Evolutionary conservation across 2,113 vertebrate genomes (phyloP).

Genomic region (Vombatus ursinus): DNA sequence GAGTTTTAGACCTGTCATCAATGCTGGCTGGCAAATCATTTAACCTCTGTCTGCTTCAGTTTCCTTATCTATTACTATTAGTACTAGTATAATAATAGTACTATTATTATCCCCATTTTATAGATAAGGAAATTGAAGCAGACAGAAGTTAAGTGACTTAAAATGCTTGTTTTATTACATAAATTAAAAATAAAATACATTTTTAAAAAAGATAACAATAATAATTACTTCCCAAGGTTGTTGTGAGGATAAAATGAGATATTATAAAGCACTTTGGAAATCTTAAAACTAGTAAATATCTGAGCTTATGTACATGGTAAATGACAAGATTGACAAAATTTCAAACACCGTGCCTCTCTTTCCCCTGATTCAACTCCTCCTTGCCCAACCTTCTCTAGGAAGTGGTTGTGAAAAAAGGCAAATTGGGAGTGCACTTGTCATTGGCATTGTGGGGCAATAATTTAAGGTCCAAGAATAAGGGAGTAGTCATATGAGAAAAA

Average conservation of each 20-base stretch:
- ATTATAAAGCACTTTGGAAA: background rate
- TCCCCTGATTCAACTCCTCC: background rate
- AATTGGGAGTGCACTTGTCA: conserved; percentile 34
- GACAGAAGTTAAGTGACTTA: background rate
- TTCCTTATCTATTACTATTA: background rate
- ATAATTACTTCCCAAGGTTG: background rate
- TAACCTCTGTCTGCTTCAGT: background rate
- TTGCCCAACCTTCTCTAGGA: conserved; percentile 33
- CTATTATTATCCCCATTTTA: background rate
- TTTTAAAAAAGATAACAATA: background rate
- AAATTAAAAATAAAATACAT: background rate
- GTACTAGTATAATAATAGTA: background rate
- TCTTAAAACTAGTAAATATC: background rate
- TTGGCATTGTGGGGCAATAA: background rate
- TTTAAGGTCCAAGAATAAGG: too few species aligned
- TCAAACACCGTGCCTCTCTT: background rate
- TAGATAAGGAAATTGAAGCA: background rate
- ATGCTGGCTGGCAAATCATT: background rate
- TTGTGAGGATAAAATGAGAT: background rate
- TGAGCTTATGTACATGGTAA: too few species aligned
- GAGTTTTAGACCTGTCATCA: background rate
- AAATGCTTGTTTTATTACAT: background rate
- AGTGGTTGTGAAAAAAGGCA: background rate
- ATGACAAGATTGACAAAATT: background rate
- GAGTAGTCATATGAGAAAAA: too few species aligned